Evolutionary conservation across 2,888 invertebrate genomes (phyloP), one percentile per base, ranked within the genome.

Genomic region (Anarsia innoxiella): DNA sequence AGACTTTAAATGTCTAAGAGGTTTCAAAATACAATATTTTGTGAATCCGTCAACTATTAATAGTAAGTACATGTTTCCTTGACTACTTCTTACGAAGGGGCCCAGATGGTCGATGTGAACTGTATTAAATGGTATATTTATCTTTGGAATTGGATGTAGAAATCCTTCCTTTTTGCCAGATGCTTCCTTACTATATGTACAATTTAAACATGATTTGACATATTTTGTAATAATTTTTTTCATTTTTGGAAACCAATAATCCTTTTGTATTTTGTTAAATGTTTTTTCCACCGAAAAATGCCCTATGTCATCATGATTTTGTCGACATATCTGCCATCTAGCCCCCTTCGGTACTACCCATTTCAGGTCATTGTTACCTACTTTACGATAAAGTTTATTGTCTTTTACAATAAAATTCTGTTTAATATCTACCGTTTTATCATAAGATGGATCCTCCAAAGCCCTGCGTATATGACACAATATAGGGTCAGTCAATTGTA

Each of bases 151-250:
- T 9, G 44, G 41, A 33, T 47, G 50, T 5, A 51, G 31, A 5
- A 16, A 36, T 1, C 45, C 45, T 8, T 32, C 19, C 25, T 12
- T 23, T 9, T 16, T 16, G 8, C 41, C 34, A 11, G 10, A 11
- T 12, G 33, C 12, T 14, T 39, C 30, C 27, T 49, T 33, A 28
- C 46, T 31, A 10, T 39, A 30, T n/a, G 73, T 40, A 38, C 72
- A 74, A 2, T 59, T 50, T 1, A 74, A 46, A 41, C 72, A 76
- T 6, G 65, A 53, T 8, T 25, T 12, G 8, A 39, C 38, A 29
- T 56, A 53, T 35, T 58, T 52, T 14, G 35, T 41, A 0, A 70
- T 60, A 36, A 66, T 70, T 1, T 16, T 27, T 11, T 12, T 35
- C 34, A 35, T 28, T 28, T 35, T 49, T 1, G 63, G 54, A 35